phyloP scores from a whole-genome alignment of 2,113 vertebrate genomes.

The Panthera tigris region DNA sequence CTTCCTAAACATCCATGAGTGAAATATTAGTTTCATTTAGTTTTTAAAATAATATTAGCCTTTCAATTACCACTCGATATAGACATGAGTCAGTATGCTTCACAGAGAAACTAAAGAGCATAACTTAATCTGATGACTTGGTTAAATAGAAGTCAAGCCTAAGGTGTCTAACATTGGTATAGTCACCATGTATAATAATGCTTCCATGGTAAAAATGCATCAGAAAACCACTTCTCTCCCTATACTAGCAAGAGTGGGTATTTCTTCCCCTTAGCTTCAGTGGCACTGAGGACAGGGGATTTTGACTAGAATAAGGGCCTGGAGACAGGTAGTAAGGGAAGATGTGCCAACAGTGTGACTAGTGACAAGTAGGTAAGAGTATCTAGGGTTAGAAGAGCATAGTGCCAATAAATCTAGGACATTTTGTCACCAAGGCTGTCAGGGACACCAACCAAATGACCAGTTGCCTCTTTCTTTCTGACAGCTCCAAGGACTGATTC shows the following conservation, averaged over 20 bases:
- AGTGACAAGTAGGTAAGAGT: background rate
- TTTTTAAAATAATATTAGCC: background rate
- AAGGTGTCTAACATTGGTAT: background rate
- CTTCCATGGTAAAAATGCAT: background rate
- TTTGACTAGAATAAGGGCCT: background rate
- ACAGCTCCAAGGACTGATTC: background rate
- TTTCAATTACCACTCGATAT: background rate
- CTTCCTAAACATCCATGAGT: background rate
- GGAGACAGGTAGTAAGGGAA: background rate
- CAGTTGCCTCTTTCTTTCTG: background rate
- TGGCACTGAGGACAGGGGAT: background rate
- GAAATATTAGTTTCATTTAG: constrained; percentile 4
- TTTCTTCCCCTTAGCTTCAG: background rate
- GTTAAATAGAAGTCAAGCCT: too few relatives aligned
- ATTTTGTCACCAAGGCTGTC: background rate
- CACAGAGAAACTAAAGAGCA: background rate
- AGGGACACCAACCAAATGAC: background rate
- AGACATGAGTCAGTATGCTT: background rate
- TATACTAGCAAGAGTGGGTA: background rate
- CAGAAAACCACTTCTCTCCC: background rate
- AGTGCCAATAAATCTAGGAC: background rate
- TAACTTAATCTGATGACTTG: background rate
- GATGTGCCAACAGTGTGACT: background rate
- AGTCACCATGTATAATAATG: background rate
- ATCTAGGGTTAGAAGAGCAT: background rate